These are phyloP conservation scores for Polietes domitor DNA, from an alignment of 2,888 invertebrate genomes.

Conservation along the genomic window DNA sequence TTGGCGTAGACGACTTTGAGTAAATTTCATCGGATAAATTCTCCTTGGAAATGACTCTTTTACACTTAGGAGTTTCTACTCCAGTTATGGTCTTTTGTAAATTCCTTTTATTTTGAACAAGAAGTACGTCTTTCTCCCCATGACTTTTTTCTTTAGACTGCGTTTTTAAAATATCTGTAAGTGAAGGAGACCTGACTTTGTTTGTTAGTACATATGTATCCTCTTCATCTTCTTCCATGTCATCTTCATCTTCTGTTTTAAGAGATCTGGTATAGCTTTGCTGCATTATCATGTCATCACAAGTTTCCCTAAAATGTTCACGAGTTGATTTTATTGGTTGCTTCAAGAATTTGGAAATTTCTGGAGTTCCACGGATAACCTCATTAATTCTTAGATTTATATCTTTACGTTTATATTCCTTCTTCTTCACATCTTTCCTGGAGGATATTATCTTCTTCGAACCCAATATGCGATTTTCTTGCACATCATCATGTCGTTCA, in stretches of 20 bases:
- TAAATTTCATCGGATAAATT: not conserved
- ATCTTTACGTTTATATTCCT: not conserved
- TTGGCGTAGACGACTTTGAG: not conserved
- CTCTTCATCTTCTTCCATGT: not conserved
- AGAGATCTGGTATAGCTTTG: not conserved
- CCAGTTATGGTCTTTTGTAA: not conserved
- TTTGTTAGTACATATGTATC: not conserved
- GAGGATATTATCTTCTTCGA: conserved; percentile 3
- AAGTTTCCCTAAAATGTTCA: not conserved
- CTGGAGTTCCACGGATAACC: not conserved
- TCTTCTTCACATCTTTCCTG: not conserved
- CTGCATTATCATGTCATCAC: not conserved
- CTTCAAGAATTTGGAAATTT: not conserved
- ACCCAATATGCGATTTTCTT: conserved; percentile 10
- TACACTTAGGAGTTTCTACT: no score
- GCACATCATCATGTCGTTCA: not conserved
- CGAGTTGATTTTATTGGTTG: not conserved
- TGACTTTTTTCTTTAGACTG: not conserved
- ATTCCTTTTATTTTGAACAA: not conserved
- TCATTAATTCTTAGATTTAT: no score
- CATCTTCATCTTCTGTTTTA: not conserved
- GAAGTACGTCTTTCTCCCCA: not conserved
- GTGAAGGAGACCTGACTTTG: not conserved
- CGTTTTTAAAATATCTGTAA: not conserved
- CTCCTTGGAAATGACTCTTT: not conserved